A percentile compares a stretch with the other conserved stretches of the same genome.
These are phyloP conservation scores for Sphenopsis melanotis DNA, from an alignment of 2,797 vertebrate genomes.

Conservation along the genomic window DNA sequence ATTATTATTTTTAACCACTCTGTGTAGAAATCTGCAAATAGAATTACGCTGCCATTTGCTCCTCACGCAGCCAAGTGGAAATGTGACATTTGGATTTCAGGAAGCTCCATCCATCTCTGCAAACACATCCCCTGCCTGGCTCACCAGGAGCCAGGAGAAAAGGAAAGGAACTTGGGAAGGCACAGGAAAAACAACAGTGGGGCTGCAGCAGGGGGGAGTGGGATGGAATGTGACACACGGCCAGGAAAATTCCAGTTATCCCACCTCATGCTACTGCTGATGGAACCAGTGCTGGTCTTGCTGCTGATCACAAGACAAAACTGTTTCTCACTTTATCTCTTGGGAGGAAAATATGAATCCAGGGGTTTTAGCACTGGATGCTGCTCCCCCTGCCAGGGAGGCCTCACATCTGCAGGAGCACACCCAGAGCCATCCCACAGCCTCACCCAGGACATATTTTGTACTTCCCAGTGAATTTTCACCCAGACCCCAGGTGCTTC, in stretches of 20 bases:
- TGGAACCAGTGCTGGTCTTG: background rate
- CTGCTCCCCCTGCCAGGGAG: accelerated
- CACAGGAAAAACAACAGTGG: background rate
- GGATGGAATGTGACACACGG: background rate
- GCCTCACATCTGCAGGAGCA: accelerated
- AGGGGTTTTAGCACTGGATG: accelerated
- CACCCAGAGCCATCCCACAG: accelerated
- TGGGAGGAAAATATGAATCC: accelerated
- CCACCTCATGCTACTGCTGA: background rate
- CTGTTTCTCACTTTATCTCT: background rate
- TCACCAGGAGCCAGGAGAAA: background rate
- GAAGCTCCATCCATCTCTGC: background rate
- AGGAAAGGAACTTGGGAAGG: background rate
- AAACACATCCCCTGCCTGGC: background rate
- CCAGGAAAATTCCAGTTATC: background rate
- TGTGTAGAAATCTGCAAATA: background rate
- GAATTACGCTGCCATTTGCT: background rate
- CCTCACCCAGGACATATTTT: accelerated
- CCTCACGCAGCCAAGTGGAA: background rate
- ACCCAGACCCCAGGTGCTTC: background rate
- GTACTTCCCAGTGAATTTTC: accelerated
- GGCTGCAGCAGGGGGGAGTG: background rate
- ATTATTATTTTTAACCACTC: background rate
- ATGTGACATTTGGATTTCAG: constrained; percentile 1
- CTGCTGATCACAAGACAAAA: background rate